Evolutionary conservation across 2,113 vertebrate species (phyloP).

Genomic region (Microtus richardsoni): DNA sequence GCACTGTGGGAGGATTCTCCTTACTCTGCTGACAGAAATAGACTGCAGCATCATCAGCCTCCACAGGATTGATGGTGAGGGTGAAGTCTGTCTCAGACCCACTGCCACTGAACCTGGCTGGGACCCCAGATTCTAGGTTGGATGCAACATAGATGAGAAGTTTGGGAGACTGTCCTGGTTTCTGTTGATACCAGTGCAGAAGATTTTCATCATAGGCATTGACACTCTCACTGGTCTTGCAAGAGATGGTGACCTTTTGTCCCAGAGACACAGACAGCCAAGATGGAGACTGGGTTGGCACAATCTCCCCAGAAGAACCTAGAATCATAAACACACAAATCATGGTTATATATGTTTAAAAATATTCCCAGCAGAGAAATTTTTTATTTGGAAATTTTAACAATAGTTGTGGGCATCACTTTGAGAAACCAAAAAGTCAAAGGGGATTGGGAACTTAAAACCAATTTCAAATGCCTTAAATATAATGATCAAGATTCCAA

Average conservation of each 20-base stretch:
- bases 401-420: background rate
- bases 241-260: background rate
- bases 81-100: constrained; percentile 69
- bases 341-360: background rate
- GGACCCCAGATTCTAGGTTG: rapidly evolving
- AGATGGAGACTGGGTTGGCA: constrained; percentile 67
- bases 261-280: background rate
- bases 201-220: rapidly evolving
- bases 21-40: constrained; percentile 75
- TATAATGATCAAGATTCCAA: background rate
- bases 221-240: background rate
- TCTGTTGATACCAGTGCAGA: constrained; percentile 78
- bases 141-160: rapidly evolving
- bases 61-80: constrained; percentile 77
- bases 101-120: constrained; percentile 76
- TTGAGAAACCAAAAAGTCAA: background rate
- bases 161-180: constrained; percentile 64
- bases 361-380: background rate
- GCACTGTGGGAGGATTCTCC: background rate
- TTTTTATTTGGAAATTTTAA: background rate
- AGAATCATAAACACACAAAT: background rate
- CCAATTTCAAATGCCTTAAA: background rate
- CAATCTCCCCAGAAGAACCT: constrained; percentile 77
- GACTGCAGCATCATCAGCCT: constrained; percentile 73
- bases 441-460: background rate